Percentiles rank a stretch among this genome's conserved stretches.
phyloP scores from a whole-genome alignment of 2,113 vertebrate genomes.

The Alces alces region DNA sequence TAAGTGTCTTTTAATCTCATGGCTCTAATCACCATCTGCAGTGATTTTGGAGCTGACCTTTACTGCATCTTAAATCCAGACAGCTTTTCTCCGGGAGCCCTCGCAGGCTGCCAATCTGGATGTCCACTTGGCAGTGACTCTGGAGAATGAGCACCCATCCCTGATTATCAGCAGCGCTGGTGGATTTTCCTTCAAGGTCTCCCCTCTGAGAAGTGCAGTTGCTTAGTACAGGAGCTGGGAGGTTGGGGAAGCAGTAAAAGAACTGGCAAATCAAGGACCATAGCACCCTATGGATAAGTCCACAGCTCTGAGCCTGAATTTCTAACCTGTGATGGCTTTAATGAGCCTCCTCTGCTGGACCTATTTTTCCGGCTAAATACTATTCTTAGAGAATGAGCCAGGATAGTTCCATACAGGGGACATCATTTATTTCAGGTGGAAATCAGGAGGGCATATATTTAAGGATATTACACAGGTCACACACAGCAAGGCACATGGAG shows the following conservation, averaged over 20 bases:
- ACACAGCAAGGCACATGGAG: rapidly evolving
- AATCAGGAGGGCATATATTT: neutral
- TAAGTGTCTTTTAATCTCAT: neutral
- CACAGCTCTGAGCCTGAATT: neutral
- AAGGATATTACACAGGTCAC: neutral
- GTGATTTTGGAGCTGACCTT: neutral
- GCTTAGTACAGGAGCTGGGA: rapidly evolving
- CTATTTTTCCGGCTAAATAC: rapidly evolving
- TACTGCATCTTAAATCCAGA: rapidly evolving
- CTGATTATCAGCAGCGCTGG: rapidly evolving
- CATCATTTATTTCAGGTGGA: neutral
- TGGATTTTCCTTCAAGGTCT: neutral
- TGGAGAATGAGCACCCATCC: neutral
- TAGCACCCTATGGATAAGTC: neutral
- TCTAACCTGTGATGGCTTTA: rapidly evolving
- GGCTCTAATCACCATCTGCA: neutral
- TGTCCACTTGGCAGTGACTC: neutral
- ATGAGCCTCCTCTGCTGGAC: neutral
- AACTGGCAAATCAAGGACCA: neutral
- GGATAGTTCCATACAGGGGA: neutral
- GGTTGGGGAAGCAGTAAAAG: rapidly evolving
- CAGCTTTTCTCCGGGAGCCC: neutral
- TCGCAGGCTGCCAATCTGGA: too few species aligned
- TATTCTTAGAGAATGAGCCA: neutral
- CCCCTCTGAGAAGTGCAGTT: too few species aligned